A percentile compares a stretch with the other conserved stretches of the same genome.
Evolutionary conservation across 2,113 vertebrate genomes (phyloP).

Genomic region (Grammomys surdaster): DNA sequence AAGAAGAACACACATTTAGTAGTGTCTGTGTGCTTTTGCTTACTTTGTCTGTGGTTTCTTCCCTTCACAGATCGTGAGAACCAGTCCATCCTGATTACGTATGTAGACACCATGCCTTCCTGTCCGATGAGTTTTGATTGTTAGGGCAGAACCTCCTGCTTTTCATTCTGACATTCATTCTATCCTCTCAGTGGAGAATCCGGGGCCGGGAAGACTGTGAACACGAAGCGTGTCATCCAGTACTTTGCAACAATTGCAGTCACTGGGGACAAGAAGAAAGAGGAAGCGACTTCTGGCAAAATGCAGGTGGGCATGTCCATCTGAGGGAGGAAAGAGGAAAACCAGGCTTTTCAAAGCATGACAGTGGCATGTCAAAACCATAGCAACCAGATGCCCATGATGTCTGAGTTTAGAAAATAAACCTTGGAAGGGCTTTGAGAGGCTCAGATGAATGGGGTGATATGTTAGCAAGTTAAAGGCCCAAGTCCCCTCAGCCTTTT

Average conservation of each 20-base stretch:
- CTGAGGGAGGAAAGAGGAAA: background rate
- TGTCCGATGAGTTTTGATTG: background rate
- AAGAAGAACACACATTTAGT: background rate
- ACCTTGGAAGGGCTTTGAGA: background rate
- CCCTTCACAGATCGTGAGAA: slow-evolving; percentile 85
- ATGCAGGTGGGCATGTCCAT: slow-evolving; percentile 76
- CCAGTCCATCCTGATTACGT: slow-evolving; percentile 87
- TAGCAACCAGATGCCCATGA: background rate
- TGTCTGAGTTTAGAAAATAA: background rate
- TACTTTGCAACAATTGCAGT: slow-evolving; percentile 89
- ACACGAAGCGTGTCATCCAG: slow-evolving; percentile 90
- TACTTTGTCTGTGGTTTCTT: background rate
- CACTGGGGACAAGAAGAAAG: slow-evolving; percentile 85
- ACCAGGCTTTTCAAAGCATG: background rate
- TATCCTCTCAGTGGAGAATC: slow-evolving; percentile 86
- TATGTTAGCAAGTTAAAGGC: background rate
- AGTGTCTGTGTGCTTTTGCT: background rate
- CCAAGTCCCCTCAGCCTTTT: background rate
- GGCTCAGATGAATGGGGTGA: background rate
- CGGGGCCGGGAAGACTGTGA: slow-evolving; percentile 90
- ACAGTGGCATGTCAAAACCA: background rate
- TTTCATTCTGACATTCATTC: slow-evolving; percentile 40
- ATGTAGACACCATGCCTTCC: slow-evolving; percentile 61
- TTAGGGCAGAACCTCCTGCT: background rate
- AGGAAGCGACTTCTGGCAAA: slow-evolving; percentile 77